These are phyloP conservation scores for Drosophila meridionalis DNA, from an alignment of 2,888 invertebrate genomes.

Conservation along the genomic window DNA sequence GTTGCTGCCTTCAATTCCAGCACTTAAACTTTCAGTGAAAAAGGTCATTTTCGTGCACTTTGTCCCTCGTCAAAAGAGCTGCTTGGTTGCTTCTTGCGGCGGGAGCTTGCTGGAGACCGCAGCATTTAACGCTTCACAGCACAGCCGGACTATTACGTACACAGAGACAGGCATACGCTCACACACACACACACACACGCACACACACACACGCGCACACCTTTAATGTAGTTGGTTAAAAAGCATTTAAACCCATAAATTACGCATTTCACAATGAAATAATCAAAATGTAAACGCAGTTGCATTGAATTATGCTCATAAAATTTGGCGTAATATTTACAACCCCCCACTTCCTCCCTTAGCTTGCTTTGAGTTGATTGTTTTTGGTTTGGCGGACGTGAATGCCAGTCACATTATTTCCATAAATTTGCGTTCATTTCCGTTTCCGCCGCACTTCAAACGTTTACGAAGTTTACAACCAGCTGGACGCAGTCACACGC, in stretches of 20 bases:
- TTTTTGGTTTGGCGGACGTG: slow-evolving; percentile 46
- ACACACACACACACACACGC: background rate
- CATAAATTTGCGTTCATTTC: slow-evolving; percentile 79
- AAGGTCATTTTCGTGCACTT: slow-evolving; percentile 53
- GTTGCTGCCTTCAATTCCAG: slow-evolving; percentile 36
- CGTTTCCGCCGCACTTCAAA: slow-evolving; percentile 71
- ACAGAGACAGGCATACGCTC: slow-evolving; percentile 6
- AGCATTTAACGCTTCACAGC: slow-evolving; percentile 64
- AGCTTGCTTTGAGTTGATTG: slow-evolving; percentile 42
- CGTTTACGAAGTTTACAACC: slow-evolving; percentile 22
- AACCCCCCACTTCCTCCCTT: background rate
- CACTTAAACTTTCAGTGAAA: slow-evolving; percentile 48
- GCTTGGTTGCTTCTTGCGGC: slow-evolving; percentile 38
- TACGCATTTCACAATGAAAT: slow-evolving; percentile 50
- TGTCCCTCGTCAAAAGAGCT: slow-evolving; percentile 67
- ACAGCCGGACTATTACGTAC: slow-evolving; percentile 26
- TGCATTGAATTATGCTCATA: slow-evolving; percentile 62
- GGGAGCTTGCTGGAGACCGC: slow-evolving; percentile 55
- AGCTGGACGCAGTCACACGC: slow-evolving; percentile 18
- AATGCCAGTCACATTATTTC: slow-evolving; percentile 67
- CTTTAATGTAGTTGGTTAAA: slow-evolving; percentile 67
- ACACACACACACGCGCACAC: slow-evolving; percentile 17
- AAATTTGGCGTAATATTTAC: slow-evolving; percentile 44
- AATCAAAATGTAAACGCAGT: slow-evolving; percentile 55
- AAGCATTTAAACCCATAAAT: slow-evolving; percentile 70